Evolutionary conservation across 1,140 invertebrate genomes (phyloP).

Genomic region (Schmidtea mediterranea): DNA sequence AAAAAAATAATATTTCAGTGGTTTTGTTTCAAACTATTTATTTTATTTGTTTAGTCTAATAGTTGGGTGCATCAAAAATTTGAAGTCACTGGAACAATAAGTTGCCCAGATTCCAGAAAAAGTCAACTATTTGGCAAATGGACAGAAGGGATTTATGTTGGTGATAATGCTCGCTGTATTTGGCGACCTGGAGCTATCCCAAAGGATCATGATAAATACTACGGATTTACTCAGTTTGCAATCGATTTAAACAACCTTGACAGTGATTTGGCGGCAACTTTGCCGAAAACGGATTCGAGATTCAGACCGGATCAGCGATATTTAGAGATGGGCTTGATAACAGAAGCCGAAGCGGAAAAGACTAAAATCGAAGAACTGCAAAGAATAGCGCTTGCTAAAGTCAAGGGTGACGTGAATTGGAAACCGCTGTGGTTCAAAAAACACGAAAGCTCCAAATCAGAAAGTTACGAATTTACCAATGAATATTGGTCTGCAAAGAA

Average conservation of each 20-base stretch:
- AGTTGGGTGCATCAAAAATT: constrained; percentile 49
- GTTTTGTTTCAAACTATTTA: neutral
- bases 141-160: constrained; percentile 50
- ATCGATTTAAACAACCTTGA: constrained; percentile 50
- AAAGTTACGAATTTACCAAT: no score
- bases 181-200: constrained; percentile 54
- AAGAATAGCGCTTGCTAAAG: constrained; percentile 14
- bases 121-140: constrained; percentile 46
- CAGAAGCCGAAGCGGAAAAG: constrained; percentile 42
- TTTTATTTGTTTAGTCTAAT: constrained; percentile 32
- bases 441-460: no score
- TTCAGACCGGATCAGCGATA: constrained; percentile 34
- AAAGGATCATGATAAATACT: constrained; percentile 47
- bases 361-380: constrained; percentile 39
- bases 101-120: constrained; percentile 32
- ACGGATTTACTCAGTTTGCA: constrained; percentile 55
- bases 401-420: neutral
- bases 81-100: constrained; percentile 43
- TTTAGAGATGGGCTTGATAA: constrained; percentile 46
- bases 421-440: no score
- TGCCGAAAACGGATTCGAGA: constrained; percentile 47
- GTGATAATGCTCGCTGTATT: constrained; percentile 39
- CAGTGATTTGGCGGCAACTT: constrained; percentile 32
- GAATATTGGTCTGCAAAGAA: no score
- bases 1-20: neutral